Conservation (phyloP, 2,888 invertebrate species). For the Panzeria rudis region DNA sequence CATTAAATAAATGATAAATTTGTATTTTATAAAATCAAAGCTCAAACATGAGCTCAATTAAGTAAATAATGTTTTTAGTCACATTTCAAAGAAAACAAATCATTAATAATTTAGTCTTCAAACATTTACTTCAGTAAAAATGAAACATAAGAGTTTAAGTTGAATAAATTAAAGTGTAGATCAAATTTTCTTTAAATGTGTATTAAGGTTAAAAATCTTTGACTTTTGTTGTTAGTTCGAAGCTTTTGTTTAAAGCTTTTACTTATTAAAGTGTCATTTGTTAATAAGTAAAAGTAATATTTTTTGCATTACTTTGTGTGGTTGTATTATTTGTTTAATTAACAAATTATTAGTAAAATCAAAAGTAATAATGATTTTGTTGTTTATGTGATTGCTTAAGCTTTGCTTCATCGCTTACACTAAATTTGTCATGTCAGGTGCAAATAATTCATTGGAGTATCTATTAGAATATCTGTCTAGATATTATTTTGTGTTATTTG, state of each 20-base stretch:
- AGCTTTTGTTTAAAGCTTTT: slow-evolving; percentile 12
- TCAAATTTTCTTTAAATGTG: not conserved
- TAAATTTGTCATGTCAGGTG: not conserved
- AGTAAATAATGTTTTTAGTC: slow-evolving; percentile 40
- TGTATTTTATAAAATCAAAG: slow-evolving; percentile 36
- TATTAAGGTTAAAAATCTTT: slow-evolving; percentile 6
- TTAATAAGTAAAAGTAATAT: not conserved
- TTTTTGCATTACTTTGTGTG: not conserved
- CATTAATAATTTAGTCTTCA: slow-evolving; percentile 12
- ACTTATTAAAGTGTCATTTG: slow-evolving; percentile 28
- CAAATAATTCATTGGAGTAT: not conserved
- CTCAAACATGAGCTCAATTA: slow-evolving; percentile 46
- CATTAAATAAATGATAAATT: slow-evolving; percentile 61
- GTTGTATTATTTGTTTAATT: slow-evolving; percentile 10
- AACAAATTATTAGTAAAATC: slow-evolving; percentile 2
- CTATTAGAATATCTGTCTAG: not conserved
- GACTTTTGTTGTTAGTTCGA: not conserved
- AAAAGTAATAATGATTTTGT: slow-evolving; percentile 1
- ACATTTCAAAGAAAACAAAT: slow-evolving; percentile 41
- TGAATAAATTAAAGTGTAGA: not conserved
- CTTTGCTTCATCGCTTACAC: not conserved
- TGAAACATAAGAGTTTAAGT: slow-evolving; percentile 16
- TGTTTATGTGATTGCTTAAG: not conserved
- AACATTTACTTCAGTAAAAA: not conserved
- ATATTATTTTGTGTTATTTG: not conserved